Conservation (phyloP, 2,113 vertebrate genomes). For the Leptobrachium ailaonicum region DNA sequence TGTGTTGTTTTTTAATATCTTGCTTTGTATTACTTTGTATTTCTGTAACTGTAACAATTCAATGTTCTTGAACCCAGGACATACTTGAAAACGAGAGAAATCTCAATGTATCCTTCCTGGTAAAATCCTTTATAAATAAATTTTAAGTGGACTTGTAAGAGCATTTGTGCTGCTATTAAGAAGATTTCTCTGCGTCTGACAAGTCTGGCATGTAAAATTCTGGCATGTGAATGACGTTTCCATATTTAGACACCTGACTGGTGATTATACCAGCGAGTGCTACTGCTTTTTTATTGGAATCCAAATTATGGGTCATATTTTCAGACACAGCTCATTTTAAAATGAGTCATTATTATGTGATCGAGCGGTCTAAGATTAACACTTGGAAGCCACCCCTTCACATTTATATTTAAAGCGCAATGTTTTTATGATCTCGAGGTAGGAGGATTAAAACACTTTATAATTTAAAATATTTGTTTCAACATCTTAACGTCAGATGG, state of each 20-base stretch:
- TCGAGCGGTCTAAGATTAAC: slow-evolving; percentile 25
- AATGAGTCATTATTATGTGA: slow-evolving; percentile 42
- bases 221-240: slow-evolving; percentile 9
- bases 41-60: too few relatives aligned
- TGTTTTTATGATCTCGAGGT: not conserved
- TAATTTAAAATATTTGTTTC: too few relatives aligned
- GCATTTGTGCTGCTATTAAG: too few relatives aligned
- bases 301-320: slow-evolving; percentile 23
- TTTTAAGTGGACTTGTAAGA: too few relatives aligned
- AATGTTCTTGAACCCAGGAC: too few relatives aligned
- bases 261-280: slow-evolving; percentile 25
- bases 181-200: slow-evolving; percentile 3
- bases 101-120: too few relatives aligned
- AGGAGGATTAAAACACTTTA: too few relatives aligned
- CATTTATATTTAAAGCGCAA: not conserved
- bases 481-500: too few relatives aligned
- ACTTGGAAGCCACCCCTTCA: not conserved
- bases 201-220: slow-evolving; percentile 1
- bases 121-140: too few relatives aligned
- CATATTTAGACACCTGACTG: slow-evolving; percentile 14
- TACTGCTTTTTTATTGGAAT: not conserved
- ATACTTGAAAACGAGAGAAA: too few relatives aligned
- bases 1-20: too few relatives aligned
- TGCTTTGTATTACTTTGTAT: too few relatives aligned
- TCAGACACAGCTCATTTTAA: slow-evolving; percentile 17